Evolutionary conservation across 2,888 invertebrate genomes (phyloP).

Genomic region (Myathropa florea): DNA sequence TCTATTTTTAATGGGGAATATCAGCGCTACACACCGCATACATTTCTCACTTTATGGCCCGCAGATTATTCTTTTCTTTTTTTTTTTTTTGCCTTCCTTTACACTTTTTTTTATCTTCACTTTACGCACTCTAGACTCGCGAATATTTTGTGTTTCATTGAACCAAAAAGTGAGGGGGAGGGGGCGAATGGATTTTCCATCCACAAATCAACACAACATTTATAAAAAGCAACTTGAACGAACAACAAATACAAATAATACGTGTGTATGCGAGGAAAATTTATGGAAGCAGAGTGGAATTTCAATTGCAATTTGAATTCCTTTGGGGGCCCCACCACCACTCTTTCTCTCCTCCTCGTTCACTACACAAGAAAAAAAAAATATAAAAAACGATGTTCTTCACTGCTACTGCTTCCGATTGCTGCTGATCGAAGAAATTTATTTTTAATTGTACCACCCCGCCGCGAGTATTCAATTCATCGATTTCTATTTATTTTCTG

Average conservation of each 20-base stretch:
- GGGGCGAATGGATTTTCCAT: constrained; percentile 7
- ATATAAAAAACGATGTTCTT: not conserved
- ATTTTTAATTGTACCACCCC: constrained; percentile 3
- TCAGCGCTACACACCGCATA: constrained; percentile 47
- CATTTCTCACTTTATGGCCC: constrained; percentile 45
- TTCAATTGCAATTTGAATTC: constrained; percentile 60
- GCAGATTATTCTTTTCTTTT: not conserved
- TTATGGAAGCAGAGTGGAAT: constrained; percentile 44
- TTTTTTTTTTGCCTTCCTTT: not conserved
- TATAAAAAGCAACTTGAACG: not conserved
- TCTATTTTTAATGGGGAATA: constrained; percentile 63
- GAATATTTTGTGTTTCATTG: constrained; percentile 47
- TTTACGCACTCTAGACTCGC: constrained; percentile 57
- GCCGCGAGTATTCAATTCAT: not conserved
- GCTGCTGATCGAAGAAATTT: not conserved
- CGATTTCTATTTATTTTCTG: constrained; percentile 2
- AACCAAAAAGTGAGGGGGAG: constrained; percentile 6
- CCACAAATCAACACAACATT: not conserved
- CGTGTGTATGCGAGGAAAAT: constrained; percentile 22
- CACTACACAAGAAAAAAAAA: not conserved
- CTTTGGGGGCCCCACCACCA: constrained; percentile 16
- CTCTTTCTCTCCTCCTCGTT: constrained; percentile 7
- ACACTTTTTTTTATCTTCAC: constrained; percentile 26
- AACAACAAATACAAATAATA: constrained; percentile 10
- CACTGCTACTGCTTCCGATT: not conserved